Base-by-base conservation (phyloP, 92 coral and sea anemone genomes). In the Metridium senile region DNA sequence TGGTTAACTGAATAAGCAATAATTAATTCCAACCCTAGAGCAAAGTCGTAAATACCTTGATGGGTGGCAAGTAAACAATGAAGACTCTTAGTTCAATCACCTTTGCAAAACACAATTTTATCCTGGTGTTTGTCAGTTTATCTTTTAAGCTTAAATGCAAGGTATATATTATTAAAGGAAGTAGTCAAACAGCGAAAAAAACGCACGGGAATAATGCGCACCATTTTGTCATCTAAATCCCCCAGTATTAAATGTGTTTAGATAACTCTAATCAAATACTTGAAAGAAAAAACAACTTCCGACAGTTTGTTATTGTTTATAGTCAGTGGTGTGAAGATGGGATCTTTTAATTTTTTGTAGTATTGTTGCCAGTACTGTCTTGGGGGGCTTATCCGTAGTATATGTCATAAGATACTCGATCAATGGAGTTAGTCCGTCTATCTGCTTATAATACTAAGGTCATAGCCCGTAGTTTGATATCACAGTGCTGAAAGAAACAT, bases 201-300 rank as follows among this genome's bases (percentile, higher is more conserved):
- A 39, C 49, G 49, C 13, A 4, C 49, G 8, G 6, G 13, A 39
- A 13, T 61, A 28, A 57, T 67, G 39, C 56, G 71, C 67, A 16
- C 18, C 49, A n/a, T n/a, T n/a, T 39, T 39, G 49, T 39, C 8
- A 39, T 39, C 13, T 39, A 39, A 39, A 39, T 6, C 6, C 49
- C 49, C 13, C 13, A 4, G 13, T 39, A 39, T 13, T 39, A 39
- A n/a, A 39, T 39, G 49, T 79, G 84, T 79, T 69, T 79, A 58
- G 56, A 79, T 79, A 70, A 61, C 62, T 62, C 23, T 53, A 79
- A 79, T 79, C 84, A 79, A 70, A 64, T 79, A 70, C 84, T 79
- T 61, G 59, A 45, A 71, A 22, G 34, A n/a, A 29, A 43, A 49
- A 79, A 53, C 77, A 79, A 59, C 66, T 79, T 70, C 76, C 84